Evolutionary conservation across 2,797 vertebrate species (phyloP), one percentile per base, ranked within the genome.

Genomic region (Halcyon chelicuti): DNA sequence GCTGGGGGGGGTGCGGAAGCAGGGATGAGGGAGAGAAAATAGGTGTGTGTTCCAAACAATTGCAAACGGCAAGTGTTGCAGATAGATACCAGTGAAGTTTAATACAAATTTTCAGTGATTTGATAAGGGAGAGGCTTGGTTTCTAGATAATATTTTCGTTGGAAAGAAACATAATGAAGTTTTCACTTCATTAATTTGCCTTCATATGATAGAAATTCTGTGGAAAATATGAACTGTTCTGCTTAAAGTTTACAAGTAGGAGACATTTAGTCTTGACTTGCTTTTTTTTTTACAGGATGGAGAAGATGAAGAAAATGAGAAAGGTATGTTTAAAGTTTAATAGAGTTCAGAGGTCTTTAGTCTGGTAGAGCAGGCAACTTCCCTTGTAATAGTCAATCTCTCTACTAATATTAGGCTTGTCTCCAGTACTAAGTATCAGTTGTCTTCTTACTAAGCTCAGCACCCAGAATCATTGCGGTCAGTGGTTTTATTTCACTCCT

Each of bases 291-390:
- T 98, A 93, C 97, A 99, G 99, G 99, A 99, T 79, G 98, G 98
- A 49, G 99, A 99, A 96, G 99, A 99, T 95, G 98, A 98, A 96
- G 99, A 99, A 97, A 99, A 98, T 95, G 99, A 99, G 97, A 99
- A 99, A 99, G 99, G 99, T 99, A 99, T 98, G 99, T 99, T 89
- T 98, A 94, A 97, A 96, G 63, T 94, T 97, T 97, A 97, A 92
- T 96, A 96, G 96, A 96, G 96, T 92, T 96, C 93, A 91, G 78
- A 95, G 82, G 72, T 92, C 93, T 87, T 74, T 94, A 94, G 88
- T 86, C 67, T 77, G 90, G 74, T 96, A 91, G 94, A 93, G 88
- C 80, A 97, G 94, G 77, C 94, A 86, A 91, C 94, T 95, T 92
- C 82, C 55, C 93, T 86, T 88, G 93, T 94, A 86, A 93, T 89